Evolutionary conservation across 2,797 vertebrate genomes (phyloP).

Genomic region (Sebastes melanostomus): DNA sequence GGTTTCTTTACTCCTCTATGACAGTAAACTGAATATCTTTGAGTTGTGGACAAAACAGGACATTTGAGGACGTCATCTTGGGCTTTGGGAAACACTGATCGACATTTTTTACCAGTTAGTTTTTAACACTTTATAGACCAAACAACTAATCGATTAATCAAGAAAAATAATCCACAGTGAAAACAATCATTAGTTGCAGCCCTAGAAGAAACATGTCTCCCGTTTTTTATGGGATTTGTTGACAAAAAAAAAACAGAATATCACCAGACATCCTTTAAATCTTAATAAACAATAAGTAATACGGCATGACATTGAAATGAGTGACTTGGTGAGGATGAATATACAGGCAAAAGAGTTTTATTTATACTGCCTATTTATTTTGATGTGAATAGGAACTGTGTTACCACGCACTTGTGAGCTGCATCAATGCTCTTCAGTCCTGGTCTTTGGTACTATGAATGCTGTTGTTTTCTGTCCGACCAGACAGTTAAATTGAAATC

Average conservation of each 20-base stretch:
- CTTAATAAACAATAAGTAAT: neutral
- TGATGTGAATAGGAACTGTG: constrained; percentile 16
- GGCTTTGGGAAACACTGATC: too few relatives aligned
- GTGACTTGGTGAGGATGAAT: constrained; percentile 2
- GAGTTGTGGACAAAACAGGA: too few relatives aligned
- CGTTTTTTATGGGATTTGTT: neutral
- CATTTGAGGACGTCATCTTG: too few relatives aligned
- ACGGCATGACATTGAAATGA: neutral
- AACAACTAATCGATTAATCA: too few relatives aligned
- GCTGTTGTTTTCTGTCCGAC: neutral
- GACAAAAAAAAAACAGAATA: neutral
- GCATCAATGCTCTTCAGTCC: constrained; percentile 16
- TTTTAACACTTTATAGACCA: too few relatives aligned
- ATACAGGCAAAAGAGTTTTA: neutral
- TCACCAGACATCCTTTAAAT: neutral
- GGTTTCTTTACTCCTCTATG: too few relatives aligned
- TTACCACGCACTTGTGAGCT: constrained; percentile 32
- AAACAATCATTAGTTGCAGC: too few relatives aligned
- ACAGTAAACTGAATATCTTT: too few relatives aligned
- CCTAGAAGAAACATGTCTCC: too few relatives aligned
- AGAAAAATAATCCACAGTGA: too few relatives aligned
- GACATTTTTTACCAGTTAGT: too few relatives aligned
- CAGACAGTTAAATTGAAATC: neutral
- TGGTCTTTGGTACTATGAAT: constrained; percentile 17
- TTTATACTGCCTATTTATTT: constrained; percentile 18